A percentile compares a stretch with the other conserved stretches of the same genome.
Evolutionary conservation across 2,888 invertebrate species (phyloP).

Genomic region (Diaprepes abbreviatus): DNA sequence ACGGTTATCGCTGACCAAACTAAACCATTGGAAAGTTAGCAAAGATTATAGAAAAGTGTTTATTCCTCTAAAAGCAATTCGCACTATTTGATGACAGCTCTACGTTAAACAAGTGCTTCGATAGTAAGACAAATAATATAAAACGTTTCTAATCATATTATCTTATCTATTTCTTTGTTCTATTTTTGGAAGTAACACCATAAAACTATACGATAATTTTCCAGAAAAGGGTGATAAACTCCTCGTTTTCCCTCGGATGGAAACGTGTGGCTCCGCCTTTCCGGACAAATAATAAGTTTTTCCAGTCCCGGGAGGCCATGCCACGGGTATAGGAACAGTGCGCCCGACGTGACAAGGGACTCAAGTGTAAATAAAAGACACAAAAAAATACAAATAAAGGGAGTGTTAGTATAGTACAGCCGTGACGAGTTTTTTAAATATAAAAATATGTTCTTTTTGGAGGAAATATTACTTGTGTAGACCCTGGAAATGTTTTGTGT

Average conservation of each 20-base stretch:
- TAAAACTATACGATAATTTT: conserved; percentile 15
- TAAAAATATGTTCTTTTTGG: not conserved
- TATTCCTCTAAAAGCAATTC: no score
- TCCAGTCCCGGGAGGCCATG: not conserved
- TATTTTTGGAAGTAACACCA: not conserved
- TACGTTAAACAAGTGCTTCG: no score
- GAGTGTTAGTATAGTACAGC: conserved; percentile 2
- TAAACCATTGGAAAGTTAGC: no score
- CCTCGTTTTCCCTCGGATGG: not conserved
- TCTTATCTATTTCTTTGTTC: not conserved
- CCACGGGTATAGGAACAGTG: conserved; percentile 28
- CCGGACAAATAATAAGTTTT: conserved; percentile 34
- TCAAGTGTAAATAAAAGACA: conserved; percentile 36
- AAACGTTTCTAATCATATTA: no score
- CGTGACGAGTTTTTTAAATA: conserved; percentile 8
- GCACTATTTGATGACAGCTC: no score
- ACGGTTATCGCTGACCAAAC: no score
- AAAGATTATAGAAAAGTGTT: no score
- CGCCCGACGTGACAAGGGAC: conserved; percentile 38
- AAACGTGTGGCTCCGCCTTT: not conserved
- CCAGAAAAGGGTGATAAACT: conserved; percentile 30
- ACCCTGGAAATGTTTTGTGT: not conserved
- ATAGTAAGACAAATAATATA: no score
- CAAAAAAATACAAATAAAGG: conserved; percentile 21
- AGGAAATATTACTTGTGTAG: not conserved